Evolutionary conservation across 2,888 invertebrate genomes (phyloP), one percentile per base, ranked within the genome.

Genomic region (Apotomis capreana): DNA sequence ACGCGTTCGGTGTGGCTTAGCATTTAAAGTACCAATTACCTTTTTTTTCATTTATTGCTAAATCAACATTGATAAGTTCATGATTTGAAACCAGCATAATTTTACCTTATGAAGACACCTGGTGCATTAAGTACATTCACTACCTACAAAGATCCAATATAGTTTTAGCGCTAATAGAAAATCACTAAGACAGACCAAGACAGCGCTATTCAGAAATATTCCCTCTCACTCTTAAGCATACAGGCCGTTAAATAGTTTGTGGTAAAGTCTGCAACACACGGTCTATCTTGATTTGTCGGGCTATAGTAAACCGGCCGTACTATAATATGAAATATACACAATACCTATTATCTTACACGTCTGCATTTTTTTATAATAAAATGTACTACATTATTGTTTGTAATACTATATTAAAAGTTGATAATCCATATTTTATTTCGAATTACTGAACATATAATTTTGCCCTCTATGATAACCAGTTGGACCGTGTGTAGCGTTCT

Each of bases 231-330:
- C 68, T 71, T 74, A 73, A 69, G 75, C 72, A 72, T 75, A 75
- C 76, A 77, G 76, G 72, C 76, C 77, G 69, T 74, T 77, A 74
- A 70, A 70, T 74, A 59, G 61, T 63, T 76, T 70, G 71, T 55
- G 65, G 26, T 57, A 65, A 65, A 57, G 65, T 44, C 55, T 65
- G 46, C 64, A 26, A 57, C 65, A 65, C 65, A 65, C 55, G 64
- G 26, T 65, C 55, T 44, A 64, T 37, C 12, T 57, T 26, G 55
- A 26, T 36, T 9, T 10, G 9, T 49, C 49, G 6, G 8, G 9
- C 49, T 6, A 49, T 9, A 6, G 3, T 4, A 8, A 49, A 49
- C 49, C 9, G 5, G 0, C 49, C 9, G 49, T 6, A 40, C 40
- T 40, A 49, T 9, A 49, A 49, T 49, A 10, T 49, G 10, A 10